A percentile compares a stretch with the other conserved stretches of the same genome.
phyloP scores from a whole-genome alignment of 1,140 invertebrate species.

The Bombus superbus region DNA sequence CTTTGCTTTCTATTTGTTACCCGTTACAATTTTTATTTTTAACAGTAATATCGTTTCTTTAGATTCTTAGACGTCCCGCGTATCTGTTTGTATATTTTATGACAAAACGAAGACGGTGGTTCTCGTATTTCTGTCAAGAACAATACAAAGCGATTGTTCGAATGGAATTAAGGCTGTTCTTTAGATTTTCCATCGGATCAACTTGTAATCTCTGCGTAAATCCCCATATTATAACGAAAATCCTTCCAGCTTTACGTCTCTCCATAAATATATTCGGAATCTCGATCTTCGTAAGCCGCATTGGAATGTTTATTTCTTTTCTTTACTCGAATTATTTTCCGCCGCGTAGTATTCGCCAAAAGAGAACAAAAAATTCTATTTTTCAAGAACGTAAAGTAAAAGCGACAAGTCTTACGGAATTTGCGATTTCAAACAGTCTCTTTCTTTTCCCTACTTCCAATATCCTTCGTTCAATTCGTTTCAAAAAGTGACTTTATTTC shows the following conservation, averaged over 20 bases:
- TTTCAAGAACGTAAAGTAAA: too few species aligned
- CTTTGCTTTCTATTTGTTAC: not conserved
- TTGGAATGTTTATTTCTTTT: too few species aligned
- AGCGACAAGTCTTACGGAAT: too few species aligned
- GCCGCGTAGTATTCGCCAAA: too few species aligned
- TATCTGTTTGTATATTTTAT: not conserved
- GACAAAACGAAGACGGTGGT: not conserved
- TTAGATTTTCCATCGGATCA: constrained; percentile 53
- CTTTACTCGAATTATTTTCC: too few species aligned
- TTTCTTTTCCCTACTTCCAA: too few species aligned
- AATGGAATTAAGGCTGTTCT: constrained; percentile 20
- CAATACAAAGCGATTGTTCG: not conserved
- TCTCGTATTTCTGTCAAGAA: not conserved
- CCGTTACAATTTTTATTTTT: not conserved
- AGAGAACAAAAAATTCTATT: too few species aligned
- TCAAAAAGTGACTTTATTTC: too few species aligned
- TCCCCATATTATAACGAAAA: constrained; percentile 15
- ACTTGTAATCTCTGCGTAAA: constrained; percentile 45
- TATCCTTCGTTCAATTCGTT: too few species aligned
- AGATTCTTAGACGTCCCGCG: not conserved
- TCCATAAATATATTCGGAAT: not conserved
- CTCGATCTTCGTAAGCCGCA: not conserved
- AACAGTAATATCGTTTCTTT: not conserved
- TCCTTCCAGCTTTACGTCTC: constrained; percentile 18
- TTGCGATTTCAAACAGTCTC: too few species aligned